Evolutionary conservation across 2,797 vertebrate species (phyloP), one percentile per base, ranked within the genome.

Genomic region (Chromis chromis): DNA sequence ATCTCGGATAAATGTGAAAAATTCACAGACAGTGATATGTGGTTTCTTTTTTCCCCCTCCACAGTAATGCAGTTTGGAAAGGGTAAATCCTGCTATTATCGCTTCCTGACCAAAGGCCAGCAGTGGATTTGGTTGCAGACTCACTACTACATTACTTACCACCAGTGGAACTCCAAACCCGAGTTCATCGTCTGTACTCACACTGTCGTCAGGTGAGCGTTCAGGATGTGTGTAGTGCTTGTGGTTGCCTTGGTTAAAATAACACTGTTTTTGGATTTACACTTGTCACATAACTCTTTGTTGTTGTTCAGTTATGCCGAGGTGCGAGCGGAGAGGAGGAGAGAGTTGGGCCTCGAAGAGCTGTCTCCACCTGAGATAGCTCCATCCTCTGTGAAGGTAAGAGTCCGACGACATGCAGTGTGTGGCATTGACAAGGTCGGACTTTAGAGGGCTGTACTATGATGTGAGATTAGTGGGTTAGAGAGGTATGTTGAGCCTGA

Each of bases 131-230:
- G 95, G 96, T 87, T 97, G 69, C 95, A 97, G 92, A 97, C 96
- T 17, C 95, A 96, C 69, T 96, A 96, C 91, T 97, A 96, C 92
- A 96, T 96, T 85, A 96, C 96, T 10, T 98, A 96, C 88, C 95
- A 97, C 88, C 97, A 98, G 91, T 98, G 97, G 97, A 98, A 97
- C 88, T 98, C 96, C 91, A 97, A 97, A 81, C 96, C 96, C 0
- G 95, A 97, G 92, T 97, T 96, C 88, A 96, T 97, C 6, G 96
- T 97, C 85, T 96, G 96, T 69, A 96, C 95, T 40, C 95, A 97
- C 88, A 96, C 93, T 21, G 95, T 97, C 8, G 94, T 97, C 85
- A 96, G 95, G 95, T 96, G 93, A 62, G 74, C 25, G 4, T 12
- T 2, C 10, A 2, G 33, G 40, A 42, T 17, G 13, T 4, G 14